Evolutionary conservation across 2,113 vertebrate species (phyloP).

Genomic region (Garra rufa): DNA sequence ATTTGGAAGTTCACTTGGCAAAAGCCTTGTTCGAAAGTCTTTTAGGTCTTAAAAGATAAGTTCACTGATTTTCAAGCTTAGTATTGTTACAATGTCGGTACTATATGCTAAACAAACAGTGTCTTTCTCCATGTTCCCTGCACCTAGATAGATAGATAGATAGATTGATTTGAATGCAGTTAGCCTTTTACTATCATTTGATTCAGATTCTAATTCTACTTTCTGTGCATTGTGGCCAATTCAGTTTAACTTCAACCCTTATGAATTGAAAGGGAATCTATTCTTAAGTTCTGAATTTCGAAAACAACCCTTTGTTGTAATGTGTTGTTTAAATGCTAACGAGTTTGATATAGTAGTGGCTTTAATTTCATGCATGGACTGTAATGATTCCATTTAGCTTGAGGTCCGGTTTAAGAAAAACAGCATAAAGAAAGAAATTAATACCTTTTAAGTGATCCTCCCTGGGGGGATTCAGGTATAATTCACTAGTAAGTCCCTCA

Average conservation of each 20-base stretch:
- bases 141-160: not conserved
- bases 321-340: not conserved
- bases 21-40: not conserved
- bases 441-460: constrained; percentile 31
- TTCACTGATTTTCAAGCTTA: not conserved
- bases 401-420: constrained; percentile 1
- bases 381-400: constrained; percentile 10
- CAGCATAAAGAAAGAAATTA: constrained; percentile 3
- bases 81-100: not conserved
- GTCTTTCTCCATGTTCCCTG: too few species aligned
- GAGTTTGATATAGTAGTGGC: not conserved
- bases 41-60: too few species aligned
- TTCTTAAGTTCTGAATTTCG: not conserved
- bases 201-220: not conserved
- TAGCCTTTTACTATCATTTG: too few species aligned
- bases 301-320: not conserved
- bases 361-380: constrained; percentile 12
- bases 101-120: not conserved
- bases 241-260: not conserved
- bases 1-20: not conserved
- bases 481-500: not conserved
- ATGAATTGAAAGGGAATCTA: not conserved
- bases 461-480: constrained; percentile 6
- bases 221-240: not conserved
- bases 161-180: not conserved